These are phyloP conservation scores for Remorina albescens DNA, from an alignment of 2,797 vertebrate genomes.

Conservation along the genomic window DNA sequence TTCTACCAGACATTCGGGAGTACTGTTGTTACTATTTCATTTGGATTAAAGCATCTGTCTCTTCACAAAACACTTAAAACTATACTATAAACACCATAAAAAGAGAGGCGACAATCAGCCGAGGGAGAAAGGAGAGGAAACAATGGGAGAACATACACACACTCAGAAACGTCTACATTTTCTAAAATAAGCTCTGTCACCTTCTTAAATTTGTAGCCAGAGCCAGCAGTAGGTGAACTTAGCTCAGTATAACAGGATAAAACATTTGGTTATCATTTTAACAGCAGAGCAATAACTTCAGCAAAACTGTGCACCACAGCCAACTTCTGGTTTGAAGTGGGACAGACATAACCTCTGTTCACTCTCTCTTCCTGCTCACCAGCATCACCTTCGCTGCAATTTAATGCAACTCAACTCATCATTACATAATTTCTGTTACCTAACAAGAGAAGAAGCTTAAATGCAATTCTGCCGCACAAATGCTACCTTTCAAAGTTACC, in stretches of 20 bases:
- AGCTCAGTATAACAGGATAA: background rate
- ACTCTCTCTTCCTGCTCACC: background rate
- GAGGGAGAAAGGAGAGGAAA: constrained; percentile 9
- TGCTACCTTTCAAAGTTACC: background rate
- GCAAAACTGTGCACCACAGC: background rate
- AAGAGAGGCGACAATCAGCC: background rate
- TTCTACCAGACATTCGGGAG: constrained; percentile 1
- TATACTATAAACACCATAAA: too few species aligned
- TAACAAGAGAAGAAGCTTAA: background rate
- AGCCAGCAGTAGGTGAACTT: background rate
- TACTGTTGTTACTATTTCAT: constrained; percentile 3
- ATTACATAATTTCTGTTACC: background rate
- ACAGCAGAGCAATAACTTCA: background rate
- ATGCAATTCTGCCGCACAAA: background rate
- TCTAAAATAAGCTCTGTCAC: background rate
- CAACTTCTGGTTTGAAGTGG: background rate
- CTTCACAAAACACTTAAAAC: constrained; percentile 8
- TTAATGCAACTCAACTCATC: background rate
- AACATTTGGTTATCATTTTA: background rate
- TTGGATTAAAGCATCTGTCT: constrained; percentile 13
- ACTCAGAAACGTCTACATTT: too few species aligned
- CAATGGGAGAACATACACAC: too few species aligned
- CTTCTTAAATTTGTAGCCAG: background rate
- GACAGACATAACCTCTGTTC: background rate
- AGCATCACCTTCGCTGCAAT: background rate